A percentile compares a stretch with the other conserved stretches of the same genome.
Conservation (phyloP, 2,113 vertebrate genomes). For the Bos javanicus region DNA sequence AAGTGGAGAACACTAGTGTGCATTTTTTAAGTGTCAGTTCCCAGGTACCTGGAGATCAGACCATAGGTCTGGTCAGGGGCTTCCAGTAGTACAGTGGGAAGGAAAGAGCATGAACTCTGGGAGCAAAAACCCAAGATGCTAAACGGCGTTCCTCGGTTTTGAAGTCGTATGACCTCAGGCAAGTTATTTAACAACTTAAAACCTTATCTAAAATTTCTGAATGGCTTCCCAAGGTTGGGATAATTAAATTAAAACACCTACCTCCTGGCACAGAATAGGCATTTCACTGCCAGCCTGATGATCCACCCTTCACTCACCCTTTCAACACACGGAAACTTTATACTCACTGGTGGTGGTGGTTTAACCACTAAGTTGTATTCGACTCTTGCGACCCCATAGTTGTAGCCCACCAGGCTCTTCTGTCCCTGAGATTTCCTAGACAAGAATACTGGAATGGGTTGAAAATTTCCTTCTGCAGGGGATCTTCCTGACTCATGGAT, state of each 20-base stretch:
- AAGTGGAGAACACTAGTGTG: background rate
- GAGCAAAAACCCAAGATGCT: background rate
- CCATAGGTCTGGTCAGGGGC: slow-evolving; percentile 10
- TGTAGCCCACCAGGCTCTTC: background rate
- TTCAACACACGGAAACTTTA: background rate
- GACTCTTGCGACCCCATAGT: background rate
- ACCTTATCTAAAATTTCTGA: background rate
- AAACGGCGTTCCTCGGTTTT: background rate
- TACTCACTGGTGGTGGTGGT: background rate
- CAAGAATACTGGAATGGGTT: background rate
- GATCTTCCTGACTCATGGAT: background rate
- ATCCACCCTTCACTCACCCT: background rate
- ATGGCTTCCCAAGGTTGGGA: background rate
- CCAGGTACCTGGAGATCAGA: slow-evolving; percentile 52
- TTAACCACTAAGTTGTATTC: background rate
- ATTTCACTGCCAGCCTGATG: background rate
- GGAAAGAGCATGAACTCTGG: background rate
- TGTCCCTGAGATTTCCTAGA: background rate
- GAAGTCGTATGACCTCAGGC: background rate
- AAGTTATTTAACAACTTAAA: background rate
- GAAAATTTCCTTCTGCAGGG: background rate
- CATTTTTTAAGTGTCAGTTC: slow-evolving; percentile 40
- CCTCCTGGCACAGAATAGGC: background rate
- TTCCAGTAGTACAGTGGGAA: background rate
- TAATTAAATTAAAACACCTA: background rate